Conservation (phyloP, 2,888 invertebrate species). For the Pristionchus japonicus region DNA sequence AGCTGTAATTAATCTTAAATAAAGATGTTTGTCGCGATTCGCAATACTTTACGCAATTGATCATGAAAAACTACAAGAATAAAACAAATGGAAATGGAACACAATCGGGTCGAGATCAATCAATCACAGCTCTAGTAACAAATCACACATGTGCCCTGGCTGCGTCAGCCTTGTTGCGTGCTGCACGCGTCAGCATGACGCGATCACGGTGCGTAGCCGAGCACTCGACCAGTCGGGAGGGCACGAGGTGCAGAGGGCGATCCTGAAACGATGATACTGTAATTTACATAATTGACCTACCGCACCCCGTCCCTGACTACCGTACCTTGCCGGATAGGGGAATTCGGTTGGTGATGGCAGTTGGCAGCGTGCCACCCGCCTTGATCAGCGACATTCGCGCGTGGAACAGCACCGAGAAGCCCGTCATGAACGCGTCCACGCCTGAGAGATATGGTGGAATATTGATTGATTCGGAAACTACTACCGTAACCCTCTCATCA, state of each 20-base stretch:
- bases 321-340: conserved; percentile 42
- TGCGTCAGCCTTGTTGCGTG: conserved; percentile 38
- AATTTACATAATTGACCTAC: not conserved
- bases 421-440: conserved; percentile 73
- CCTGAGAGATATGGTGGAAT: conserved; percentile 49
- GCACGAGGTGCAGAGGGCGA: conserved; percentile 35
- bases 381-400: conserved; percentile 49
- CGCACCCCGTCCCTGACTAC: too few relatives aligned
- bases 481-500: too few relatives aligned
- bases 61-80: not conserved
- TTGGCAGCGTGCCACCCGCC: conserved; percentile 10
- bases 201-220: conserved; percentile 14
- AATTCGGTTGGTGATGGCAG: not conserved
- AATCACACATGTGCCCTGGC: not conserved
- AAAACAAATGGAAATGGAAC: not conserved
- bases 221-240: conserved; percentile 4
- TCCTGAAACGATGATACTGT: conserved; percentile 5
- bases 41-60: not conserved
- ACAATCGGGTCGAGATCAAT: not conserved
- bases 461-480: not conserved
- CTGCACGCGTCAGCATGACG: conserved; percentile 29
- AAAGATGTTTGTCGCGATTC: too few relatives aligned
- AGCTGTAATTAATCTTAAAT: not conserved
- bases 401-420: conserved; percentile 64
- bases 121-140: not conserved